Conservation (phyloP, 2,888 invertebrate species). For the Conus canariensis region DNA sequence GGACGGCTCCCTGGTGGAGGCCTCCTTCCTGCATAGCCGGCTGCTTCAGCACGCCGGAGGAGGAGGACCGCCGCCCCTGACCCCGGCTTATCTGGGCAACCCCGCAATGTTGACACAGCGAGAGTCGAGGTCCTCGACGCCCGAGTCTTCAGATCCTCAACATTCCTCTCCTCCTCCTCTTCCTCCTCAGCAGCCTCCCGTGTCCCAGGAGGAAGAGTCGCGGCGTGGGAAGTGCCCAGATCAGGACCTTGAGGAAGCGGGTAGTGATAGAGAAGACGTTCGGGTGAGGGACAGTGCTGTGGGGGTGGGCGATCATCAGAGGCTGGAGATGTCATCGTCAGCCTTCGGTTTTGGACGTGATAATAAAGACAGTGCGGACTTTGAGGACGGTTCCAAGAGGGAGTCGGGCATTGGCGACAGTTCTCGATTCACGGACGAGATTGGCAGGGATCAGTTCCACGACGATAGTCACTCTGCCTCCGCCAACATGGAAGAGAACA, state of each 20-base stretch:
- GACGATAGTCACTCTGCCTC: background rate
- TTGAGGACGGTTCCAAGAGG: background rate
- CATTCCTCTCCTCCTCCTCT: slow-evolving; percentile 39
- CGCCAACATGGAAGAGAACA: slow-evolving; percentile 19
- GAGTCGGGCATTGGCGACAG: background rate
- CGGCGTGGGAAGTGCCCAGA: background rate
- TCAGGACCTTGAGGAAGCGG: background rate
- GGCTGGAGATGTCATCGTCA: background rate
- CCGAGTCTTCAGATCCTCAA: background rate
- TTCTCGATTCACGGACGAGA: slow-evolving; percentile 14
- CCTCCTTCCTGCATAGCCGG: background rate
- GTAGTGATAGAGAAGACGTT: background rate
- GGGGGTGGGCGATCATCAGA: background rate
- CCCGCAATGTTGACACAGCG: background rate
- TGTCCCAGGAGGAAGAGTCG: background rate
- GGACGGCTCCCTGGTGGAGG: background rate
- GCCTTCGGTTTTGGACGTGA: background rate
- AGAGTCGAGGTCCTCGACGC: slow-evolving; percentile 17
- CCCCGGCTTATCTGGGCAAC: slow-evolving; percentile 27
- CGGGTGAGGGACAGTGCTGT: background rate
- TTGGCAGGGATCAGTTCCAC: background rate
- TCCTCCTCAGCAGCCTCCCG: background rate
- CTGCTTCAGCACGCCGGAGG: background rate
- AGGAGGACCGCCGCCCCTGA: slow-evolving; percentile 33
- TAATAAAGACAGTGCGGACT: background rate